Percentiles rank a stretch among this genome's conserved stretches.
Conservation (phyloP, 2,888 invertebrate species). For the Chloroclysta siterata region DNA sequence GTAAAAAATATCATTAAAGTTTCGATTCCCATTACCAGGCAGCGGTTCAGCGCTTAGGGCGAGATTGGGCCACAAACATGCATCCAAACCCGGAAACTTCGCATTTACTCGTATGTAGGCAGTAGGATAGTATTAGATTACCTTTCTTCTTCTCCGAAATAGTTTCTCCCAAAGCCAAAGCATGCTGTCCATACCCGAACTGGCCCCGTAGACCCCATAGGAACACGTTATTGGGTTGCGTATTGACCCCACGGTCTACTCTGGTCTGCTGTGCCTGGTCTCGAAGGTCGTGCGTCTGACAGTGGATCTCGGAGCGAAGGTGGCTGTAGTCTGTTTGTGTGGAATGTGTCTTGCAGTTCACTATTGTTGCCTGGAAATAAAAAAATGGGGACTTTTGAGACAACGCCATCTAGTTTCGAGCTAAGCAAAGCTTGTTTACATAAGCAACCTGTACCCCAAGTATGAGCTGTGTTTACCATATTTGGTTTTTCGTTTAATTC, state of each 20-base stretch:
- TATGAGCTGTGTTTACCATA: too few species aligned
- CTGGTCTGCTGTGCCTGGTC: slow-evolving; percentile 71
- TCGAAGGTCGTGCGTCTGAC: slow-evolving; percentile 84
- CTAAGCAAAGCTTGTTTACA: too few species aligned
- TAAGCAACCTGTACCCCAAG: too few species aligned
- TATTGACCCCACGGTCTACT: slow-evolving; percentile 61
- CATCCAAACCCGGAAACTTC: too few species aligned
- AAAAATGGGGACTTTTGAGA: too few species aligned
- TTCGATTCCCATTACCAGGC: too few species aligned
- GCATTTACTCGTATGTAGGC: too few species aligned
- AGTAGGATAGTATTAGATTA: slow-evolving; percentile 33
- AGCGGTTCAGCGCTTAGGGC: too few species aligned
- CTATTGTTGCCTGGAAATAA: slow-evolving; percentile 82
- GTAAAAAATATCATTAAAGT: too few species aligned
- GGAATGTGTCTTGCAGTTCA: slow-evolving; percentile 87
- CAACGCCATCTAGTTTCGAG: too few species aligned
- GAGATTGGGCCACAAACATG: too few species aligned
- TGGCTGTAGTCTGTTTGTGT: slow-evolving; percentile 89
- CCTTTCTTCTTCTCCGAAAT: slow-evolving; percentile 51
- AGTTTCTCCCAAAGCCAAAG: slow-evolving; percentile 61
- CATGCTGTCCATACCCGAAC: slow-evolving; percentile 81
- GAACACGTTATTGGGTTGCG: slow-evolving; percentile 56
- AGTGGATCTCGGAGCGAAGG: slow-evolving; percentile 85
- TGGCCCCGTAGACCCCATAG: slow-evolving; percentile 86
- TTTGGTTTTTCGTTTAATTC: too few species aligned